Evolutionary conservation across 92 coral and sea anemone species (phyloP).

Genomic region (Paragorgia papillata): DNA sequence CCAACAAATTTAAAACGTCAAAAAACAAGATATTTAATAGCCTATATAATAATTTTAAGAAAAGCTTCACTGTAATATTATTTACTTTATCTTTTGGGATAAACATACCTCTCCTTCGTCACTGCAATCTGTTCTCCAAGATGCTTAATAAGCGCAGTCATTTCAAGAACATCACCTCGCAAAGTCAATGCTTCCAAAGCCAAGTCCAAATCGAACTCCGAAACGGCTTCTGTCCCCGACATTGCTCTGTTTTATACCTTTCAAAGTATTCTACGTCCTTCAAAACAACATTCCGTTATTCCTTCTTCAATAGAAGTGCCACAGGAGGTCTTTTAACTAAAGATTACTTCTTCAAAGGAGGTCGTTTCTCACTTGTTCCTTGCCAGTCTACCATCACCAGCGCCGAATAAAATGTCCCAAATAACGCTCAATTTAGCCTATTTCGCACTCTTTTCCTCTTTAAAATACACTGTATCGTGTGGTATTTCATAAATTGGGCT

Average conservation of each 20-base stretch:
- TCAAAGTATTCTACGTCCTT: neutral
- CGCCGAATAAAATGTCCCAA: neutral
- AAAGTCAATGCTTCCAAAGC: constrained; percentile 32
- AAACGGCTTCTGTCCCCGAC: constrained; percentile 4
- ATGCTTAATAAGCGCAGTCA: constrained; percentile 7
- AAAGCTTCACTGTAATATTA: no score
- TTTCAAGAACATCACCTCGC: constrained; percentile 16
- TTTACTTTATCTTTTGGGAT: neutral
- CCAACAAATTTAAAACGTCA: no score
- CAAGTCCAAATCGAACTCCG: constrained; percentile 30
- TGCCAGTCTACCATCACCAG: neutral
- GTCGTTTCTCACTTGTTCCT: no score
- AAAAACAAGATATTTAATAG: no score
- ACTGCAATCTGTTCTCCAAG: constrained; percentile 36
- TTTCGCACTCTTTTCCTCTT: neutral
- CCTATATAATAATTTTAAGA: no score
- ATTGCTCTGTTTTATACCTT: neutral
- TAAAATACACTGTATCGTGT: neutral
- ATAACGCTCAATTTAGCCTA: no score
- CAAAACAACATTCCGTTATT: neutral
- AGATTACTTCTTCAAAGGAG: neutral
- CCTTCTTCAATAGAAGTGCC: neutral
- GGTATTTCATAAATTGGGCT: neutral
- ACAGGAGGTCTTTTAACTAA: constrained; percentile 26
- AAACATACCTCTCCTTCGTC: constrained; percentile 9